A percentile compares a stretch with the other conserved stretches of the same genome.
phyloP scores from a whole-genome alignment of 2,113 vertebrate genomes.

The Zosterops pallidus region DNA sequence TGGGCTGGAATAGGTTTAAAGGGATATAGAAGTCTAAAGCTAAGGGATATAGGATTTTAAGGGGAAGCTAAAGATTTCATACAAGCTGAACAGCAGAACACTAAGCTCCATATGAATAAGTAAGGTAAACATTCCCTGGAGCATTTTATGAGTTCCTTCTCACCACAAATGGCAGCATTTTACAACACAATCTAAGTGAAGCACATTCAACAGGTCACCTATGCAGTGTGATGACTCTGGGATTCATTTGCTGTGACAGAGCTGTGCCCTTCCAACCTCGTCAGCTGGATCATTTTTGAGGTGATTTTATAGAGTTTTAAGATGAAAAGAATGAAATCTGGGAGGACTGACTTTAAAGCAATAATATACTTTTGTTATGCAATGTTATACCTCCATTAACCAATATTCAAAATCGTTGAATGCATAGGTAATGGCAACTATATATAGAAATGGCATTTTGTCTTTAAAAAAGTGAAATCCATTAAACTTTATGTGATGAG shows the following conservation, averaged over 20 bases:
- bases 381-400: neutral
- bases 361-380: neutral
- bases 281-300: neutral
- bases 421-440: neutral
- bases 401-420: neutral
- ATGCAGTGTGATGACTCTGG: neutral
- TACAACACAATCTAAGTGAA: slow-evolving; percentile 60
- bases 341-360: neutral
- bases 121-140: slow-evolving; percentile 59
- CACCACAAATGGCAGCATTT: slow-evolving; percentile 40
- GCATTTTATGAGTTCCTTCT: slow-evolving; percentile 47
- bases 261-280: neutral
- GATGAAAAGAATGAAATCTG: neutral
- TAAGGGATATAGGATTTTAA: neutral
- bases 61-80: slow-evolving; percentile 17
- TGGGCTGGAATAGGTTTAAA: neutral
- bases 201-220: slow-evolving; percentile 57
- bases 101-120: slow-evolving; percentile 7
- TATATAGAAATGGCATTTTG: neutral
- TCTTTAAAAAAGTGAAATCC: neutral
- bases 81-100: slow-evolving; percentile 37
- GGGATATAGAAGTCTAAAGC: neutral
- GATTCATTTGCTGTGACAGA: neutral
- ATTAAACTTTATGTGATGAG: neutral
- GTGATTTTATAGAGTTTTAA: neutral